Evolutionary conservation across 2,113 vertebrate species (phyloP).

Genomic region (Sylvia atricapilla): DNA sequence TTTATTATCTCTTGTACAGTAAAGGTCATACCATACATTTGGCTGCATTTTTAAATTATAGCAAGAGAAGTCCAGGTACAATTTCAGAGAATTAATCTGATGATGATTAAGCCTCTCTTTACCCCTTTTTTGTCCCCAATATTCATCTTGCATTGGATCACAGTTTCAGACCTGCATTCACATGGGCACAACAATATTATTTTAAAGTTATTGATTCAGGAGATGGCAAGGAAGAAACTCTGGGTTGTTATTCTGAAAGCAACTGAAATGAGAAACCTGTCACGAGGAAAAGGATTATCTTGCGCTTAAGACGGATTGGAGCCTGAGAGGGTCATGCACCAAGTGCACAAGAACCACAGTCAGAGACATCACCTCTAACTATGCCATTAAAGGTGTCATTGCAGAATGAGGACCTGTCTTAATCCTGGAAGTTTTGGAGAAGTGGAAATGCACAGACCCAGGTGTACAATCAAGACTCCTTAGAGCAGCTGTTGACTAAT

Average conservation of each 20-base stretch:
- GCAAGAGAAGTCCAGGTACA: background rate
- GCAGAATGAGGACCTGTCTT: background rate
- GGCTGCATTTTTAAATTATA: background rate
- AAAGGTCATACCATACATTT: background rate
- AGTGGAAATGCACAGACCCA: constrained; percentile 11
- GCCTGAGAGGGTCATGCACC: background rate
- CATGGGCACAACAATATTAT: constrained; percentile 35
- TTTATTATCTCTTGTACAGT: background rate
- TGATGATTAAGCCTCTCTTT: background rate
- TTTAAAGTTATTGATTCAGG: constrained; percentile 67
- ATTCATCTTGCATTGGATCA: constrained; percentile 6
- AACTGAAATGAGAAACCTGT: constrained; percentile 52
- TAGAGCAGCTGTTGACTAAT: constrained; percentile 44
- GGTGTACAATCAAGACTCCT: constrained; percentile 44
- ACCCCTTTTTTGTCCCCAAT: background rate
- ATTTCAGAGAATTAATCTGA: constrained; percentile 5
- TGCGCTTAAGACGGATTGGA: background rate
- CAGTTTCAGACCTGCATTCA: constrained; percentile 28
- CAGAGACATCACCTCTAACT: background rate
- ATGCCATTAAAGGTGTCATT: background rate
- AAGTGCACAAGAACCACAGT: background rate
- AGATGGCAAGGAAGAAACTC: constrained; percentile 56
- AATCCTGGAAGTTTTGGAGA: constrained; percentile 12
- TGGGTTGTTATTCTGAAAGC: constrained; percentile 18
- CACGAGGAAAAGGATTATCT: constrained; percentile 20